Percentiles rank a stretch among this genome's conserved stretches.
Conservation (phyloP, 2,888 invertebrate species). For the Drosophila nigritarsus region DNA sequence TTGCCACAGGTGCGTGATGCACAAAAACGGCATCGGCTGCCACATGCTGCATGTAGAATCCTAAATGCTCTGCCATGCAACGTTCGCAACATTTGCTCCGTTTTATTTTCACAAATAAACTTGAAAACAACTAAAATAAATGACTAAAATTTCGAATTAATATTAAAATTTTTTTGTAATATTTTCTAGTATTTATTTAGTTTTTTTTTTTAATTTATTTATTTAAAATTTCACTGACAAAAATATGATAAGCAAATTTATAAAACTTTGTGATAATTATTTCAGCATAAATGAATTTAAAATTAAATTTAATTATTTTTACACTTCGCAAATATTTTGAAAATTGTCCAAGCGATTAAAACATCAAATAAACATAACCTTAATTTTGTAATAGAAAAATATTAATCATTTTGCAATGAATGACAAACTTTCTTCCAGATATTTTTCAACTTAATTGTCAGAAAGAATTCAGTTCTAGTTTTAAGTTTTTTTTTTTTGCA, state of each 20-base stretch:
- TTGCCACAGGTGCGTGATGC: conserved; percentile 59
- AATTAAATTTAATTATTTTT: neutral
- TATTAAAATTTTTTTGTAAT: neutral
- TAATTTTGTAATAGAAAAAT: neutral
- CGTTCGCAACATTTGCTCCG: neutral
- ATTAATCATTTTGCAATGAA: neutral
- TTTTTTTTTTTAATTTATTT: neutral
- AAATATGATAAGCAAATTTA: neutral
- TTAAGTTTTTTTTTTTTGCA: neutral
- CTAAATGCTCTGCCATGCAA: conserved; percentile 31
- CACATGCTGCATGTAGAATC: conserved; percentile 6
- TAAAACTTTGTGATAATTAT: neutral
- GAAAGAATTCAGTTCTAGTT: neutral
- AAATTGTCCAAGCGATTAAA: neutral
- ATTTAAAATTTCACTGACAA: neutral
- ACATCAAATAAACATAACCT: neutral
- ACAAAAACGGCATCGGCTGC: conserved; percentile 38
- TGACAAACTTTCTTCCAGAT: neutral
- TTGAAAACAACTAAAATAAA: neutral
- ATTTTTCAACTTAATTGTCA: neutral
- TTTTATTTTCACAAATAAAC: no score
- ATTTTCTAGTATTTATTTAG: neutral
- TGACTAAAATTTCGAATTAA: neutral
- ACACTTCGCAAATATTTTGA: neutral
- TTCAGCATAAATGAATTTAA: neutral